Percentiles rank a stretch among this genome's conserved stretches.
phyloP scores from a whole-genome alignment of 2,888 invertebrate genomes.

The Nephrotoma flavescens region DNA sequence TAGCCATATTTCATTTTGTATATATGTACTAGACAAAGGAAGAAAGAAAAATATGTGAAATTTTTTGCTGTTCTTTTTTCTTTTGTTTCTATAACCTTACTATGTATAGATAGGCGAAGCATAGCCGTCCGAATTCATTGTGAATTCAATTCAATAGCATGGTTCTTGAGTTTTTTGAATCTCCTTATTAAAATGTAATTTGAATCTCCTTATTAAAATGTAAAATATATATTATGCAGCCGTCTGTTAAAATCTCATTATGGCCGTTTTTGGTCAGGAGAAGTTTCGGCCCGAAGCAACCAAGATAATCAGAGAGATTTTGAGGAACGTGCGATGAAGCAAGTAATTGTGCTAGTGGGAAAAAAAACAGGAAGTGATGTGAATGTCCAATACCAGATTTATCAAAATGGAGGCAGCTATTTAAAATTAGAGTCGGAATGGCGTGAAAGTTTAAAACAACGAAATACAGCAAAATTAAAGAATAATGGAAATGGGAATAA shows the following conservation, averaged over 20 bases:
- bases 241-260: slow-evolving; percentile 20
- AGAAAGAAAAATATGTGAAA: no score
- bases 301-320: slow-evolving; percentile 76
- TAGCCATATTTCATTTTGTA: no score
- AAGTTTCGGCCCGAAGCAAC: slow-evolving; percentile 66
- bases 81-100: no score
- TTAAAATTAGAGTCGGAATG: slow-evolving; percentile 61
- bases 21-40: no score
- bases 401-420: slow-evolving; percentile 52
- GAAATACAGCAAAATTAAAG: not conserved
- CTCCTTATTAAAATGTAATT: no score
- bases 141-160: no score
- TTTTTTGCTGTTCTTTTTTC: no score
- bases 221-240: not conserved
- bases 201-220: no score
- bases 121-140: no score
- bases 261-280: slow-evolving; percentile 57
- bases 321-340: slow-evolving; percentile 58
- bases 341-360: slow-evolving; percentile 25
- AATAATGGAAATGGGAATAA: not conserved
- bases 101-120: no score
- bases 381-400: slow-evolving; percentile 16
- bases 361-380: slow-evolving; percentile 27
- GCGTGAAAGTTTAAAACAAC: slow-evolving; percentile 40
- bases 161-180: no score